Evolutionary conservation across 2,797 vertebrate species (phyloP).

Genomic region (Girardinus metallicus): DNA sequence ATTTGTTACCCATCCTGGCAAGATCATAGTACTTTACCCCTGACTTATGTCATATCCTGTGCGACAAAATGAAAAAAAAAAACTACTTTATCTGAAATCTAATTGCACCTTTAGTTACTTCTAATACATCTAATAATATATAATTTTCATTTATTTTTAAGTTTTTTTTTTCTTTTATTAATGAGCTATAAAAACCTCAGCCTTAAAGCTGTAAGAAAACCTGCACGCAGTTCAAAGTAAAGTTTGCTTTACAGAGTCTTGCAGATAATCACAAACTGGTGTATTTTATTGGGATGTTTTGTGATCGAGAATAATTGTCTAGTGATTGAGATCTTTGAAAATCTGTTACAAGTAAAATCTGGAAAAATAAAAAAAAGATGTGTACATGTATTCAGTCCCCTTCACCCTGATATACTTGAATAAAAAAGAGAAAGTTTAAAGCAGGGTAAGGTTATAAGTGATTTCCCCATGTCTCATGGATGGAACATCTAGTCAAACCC

Average conservation of each 20-base stretch:
- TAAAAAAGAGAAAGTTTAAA: not conserved
- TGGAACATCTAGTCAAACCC: not conserved
- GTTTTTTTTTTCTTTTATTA: not conserved
- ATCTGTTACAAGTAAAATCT: not conserved
- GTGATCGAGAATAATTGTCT: not conserved
- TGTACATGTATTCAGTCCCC: not conserved
- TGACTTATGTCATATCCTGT: not conserved
- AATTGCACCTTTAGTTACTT: not conserved
- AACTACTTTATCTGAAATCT: not conserved
- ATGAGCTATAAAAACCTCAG: not conserved
- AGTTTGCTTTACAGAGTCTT: not conserved
- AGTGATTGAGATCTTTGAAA: not conserved
- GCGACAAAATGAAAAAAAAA: not conserved
- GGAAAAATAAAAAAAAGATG: not conserved
- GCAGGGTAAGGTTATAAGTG: not conserved
- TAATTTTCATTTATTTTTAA: slow-evolving; percentile 1
- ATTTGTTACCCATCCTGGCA: slow-evolving; percentile 12
- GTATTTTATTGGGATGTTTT: not conserved
- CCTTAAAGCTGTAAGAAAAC: not conserved
- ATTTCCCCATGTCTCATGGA: not conserved
- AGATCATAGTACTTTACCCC: slow-evolving; percentile 11
- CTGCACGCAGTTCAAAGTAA: not conserved
- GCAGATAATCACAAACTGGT: not conserved
- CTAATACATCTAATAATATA: not conserved
- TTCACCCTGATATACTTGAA: not conserved